Evolutionary conservation across 2,888 invertebrate genomes (phyloP).

Genomic region (Lasioglossum figueresi): DNA sequence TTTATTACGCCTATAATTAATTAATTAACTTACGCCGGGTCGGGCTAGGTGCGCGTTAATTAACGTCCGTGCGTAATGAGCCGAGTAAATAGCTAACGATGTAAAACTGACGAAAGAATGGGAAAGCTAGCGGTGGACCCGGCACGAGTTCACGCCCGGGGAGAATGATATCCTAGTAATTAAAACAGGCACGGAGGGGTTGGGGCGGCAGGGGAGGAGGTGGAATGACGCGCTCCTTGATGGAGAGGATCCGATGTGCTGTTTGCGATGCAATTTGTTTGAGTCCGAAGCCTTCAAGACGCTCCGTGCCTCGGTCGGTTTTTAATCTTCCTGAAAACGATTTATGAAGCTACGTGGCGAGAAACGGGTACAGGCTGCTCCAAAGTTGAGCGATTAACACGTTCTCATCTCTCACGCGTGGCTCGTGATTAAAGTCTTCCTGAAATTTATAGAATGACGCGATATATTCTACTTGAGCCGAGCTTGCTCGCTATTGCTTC

Average conservation of each 20-base stretch:
- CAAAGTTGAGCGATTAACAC: background rate
- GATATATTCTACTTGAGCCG: too few relatives aligned
- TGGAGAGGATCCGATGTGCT: background rate
- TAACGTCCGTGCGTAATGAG: constrained; percentile 57
- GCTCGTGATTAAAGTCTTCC: background rate
- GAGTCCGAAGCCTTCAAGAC: constrained; percentile 1
- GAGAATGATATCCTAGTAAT: constrained; percentile 28
- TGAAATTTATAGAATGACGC: background rate
- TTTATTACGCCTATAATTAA: constrained; percentile 66
- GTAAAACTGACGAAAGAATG: constrained; percentile 39
- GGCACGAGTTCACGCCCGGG: background rate
- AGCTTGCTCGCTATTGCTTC: background rate
- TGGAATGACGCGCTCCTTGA: constrained; percentile 1
- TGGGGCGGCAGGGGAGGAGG: background rate
- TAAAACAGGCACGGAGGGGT: constrained; percentile 22
- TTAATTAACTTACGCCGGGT: constrained; percentile 54
- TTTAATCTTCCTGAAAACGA: constrained; percentile 24
- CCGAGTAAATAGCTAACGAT: constrained; percentile 51
- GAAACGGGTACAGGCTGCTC: constrained; percentile 2
- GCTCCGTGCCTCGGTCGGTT: constrained; percentile 2
- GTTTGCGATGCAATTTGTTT: constrained; percentile 19
- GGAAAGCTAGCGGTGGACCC: background rate
- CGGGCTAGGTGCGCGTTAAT: constrained; percentile 54
- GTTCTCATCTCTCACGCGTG: background rate
- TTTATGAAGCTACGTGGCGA: background rate